Base-by-base conservation (phyloP, 2,797 vertebrate species). In the Eurystomus glaucurus region DNA sequence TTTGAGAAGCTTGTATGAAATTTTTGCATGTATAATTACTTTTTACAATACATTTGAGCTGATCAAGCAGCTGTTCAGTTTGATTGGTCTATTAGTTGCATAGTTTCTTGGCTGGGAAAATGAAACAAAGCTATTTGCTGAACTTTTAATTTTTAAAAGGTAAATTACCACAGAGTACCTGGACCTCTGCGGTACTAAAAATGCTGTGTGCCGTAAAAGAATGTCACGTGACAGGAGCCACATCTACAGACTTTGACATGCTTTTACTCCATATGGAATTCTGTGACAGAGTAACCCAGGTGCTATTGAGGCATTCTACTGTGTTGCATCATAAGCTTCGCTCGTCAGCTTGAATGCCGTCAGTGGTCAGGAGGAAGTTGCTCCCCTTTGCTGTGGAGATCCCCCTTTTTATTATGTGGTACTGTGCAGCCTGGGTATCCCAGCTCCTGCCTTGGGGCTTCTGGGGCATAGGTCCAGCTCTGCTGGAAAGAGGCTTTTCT, bases 1-100 rank as follows among this genome's bases (percentile, higher is more conserved):
- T 79, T 45, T 31, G 14, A 70, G 58, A 72, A 55, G 26, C 22
- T 85, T 79, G 31, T 33, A 11, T 85, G 62, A 55, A 21, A 35
- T 75, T 54, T 92, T 68, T 86, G 41, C 41, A 13, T 8, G 22
- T 48, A 23, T 57, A 50, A 58, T 61, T 85, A 75, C 33, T 66
- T 96, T 88, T 82, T 74, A 82, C 62, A 93, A 41, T 88, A 79
- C 54, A 82, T 33, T 57, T 60, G 43, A 89, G 70, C 46, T 58
- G 43, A 71, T 69, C 14, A 46, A 85, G 48, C 68, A 48, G 41
- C 70, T 79, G 35, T 48, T 87, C 16, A 21, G 13, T 65, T 58
- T 85, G 43, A 62, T 69, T 81, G 69, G 25, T 54, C 29, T 33
- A 23, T 61, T 69, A 62, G 50, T 39, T 25, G 2, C 5, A 8